Percentiles rank a stretch among this genome's conserved stretches.
Evolutionary conservation across 2,113 vertebrate species (phyloP).

Genomic region (Tympanuchus pallidicinctus): DNA sequence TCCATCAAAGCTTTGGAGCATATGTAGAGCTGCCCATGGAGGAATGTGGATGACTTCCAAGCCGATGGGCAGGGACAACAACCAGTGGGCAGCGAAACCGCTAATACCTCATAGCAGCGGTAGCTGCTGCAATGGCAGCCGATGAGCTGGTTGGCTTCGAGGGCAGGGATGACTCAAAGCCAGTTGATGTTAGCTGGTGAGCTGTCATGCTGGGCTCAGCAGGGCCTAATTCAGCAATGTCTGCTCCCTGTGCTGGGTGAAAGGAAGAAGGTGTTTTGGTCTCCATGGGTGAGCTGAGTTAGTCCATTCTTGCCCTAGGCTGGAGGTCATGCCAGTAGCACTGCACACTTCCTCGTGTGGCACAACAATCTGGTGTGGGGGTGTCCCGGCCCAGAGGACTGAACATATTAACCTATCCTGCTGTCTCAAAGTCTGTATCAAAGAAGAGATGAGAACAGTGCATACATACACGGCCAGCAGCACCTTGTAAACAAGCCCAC

Average conservation of each 20-base stretch:
- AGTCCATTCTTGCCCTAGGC: neutral
- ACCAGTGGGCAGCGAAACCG: neutral
- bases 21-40: neutral
- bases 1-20: neutral
- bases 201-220: fast-evolving
- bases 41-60: neutral
- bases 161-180: slow-evolving; percentile 7
- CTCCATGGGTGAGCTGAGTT: neutral
- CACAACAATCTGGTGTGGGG: neutral
- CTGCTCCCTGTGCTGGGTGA: neutral
- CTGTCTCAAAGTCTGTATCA: neutral
- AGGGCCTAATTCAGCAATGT: neutral
- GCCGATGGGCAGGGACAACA: neutral
- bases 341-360: neutral
- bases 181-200: neutral
- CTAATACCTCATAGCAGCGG: neutral
- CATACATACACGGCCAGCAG: fast-evolving
- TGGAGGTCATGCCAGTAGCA: neutral
- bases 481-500: neutral
- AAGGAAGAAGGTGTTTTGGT: neutral
- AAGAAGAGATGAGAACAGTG: neutral
- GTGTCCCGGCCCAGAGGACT: slow-evolving; percentile 6
- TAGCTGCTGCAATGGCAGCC: neutral
- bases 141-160: neutral
- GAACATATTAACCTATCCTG: neutral